Conservation (phyloP, 53 echinoderm and acorn worm genomes). For the Paracentrotus lividus region DNA sequence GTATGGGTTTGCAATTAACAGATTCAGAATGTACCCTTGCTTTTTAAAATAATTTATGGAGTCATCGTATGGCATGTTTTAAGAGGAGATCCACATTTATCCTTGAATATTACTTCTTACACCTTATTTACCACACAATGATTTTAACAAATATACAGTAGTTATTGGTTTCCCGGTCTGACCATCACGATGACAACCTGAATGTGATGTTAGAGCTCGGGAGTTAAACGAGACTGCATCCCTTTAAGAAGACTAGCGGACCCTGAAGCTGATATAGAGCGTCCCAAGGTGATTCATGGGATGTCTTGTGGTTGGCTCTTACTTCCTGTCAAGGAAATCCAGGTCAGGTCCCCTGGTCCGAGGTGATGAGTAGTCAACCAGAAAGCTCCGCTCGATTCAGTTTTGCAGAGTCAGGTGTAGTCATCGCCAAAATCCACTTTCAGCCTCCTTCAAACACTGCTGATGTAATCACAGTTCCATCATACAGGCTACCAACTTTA, state of each 20-base stretch:
- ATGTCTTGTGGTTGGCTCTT: slow-evolving; percentile 50
- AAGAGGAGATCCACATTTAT: neutral
- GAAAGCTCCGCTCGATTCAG: neutral
- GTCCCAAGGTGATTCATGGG: slow-evolving; percentile 61
- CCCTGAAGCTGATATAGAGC: neutral
- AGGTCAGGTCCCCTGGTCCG: slow-evolving; percentile 36
- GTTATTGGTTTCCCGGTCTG: no score
- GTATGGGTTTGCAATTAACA: neutral
- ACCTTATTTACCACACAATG: no score
- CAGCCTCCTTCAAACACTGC: neutral
- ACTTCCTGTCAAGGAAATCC: slow-evolving; percentile 34
- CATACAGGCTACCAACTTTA: no score
- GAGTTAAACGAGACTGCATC: neutral
- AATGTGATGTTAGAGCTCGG: neutral
- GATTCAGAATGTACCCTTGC: neutral
- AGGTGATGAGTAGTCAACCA: slow-evolving; percentile 26
- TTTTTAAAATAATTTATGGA: neutral
- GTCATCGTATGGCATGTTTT: neutral
- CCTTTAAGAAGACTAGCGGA: slow-evolving; percentile 6
- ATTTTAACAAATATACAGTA: no score
- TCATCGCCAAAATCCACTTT: no score
- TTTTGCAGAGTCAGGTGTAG: no score
- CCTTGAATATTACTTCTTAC: neutral
- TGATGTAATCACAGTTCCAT: no score
- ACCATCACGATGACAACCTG: neutral